Evolutionary conservation across 2,113 vertebrate genomes (phyloP), one percentile per base, ranked within the genome.

Genomic region (Oriolus oriolus): DNA sequence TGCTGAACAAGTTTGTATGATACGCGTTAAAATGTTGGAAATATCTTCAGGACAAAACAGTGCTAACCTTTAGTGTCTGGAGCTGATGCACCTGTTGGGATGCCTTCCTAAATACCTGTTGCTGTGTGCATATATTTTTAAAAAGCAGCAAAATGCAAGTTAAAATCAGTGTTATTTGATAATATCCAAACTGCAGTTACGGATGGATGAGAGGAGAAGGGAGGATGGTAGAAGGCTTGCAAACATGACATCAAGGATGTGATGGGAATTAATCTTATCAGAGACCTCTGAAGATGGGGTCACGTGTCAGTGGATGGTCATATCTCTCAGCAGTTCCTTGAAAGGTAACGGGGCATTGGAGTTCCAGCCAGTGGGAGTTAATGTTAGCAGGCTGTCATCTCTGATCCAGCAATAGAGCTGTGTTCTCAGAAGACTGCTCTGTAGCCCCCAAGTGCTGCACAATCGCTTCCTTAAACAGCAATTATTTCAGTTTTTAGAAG

Each of bases 301-400:
- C 0, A 0, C 2, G 0, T 44, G 20, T 85, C 45, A n/a, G 50
- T 53, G 53, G 18, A 35, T 59, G 16, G 13, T 54, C 1, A 8
- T 39, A 75, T 19, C 30, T 69, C 56, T 75, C 41, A 41, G 74
- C 13, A 63, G 50, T 63, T 88, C 31, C 33, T 68, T 8, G 1
- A 37, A 84, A 89, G 70, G 24, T 76, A 66, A 20, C 0, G 0
- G 68, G n/a, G 20, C 44, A 7, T 70, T 4, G 2, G 37, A 76
- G 75, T 65, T 77, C 6, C 59, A 90, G 45, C 45, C 86, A 57
- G 71, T 74, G 50, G 39, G 71, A 70, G 47, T 84, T 70, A 14
- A 26, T 49, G 16, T 90, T 54, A 65, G 60, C 79, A 70, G 53
- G 54, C 53, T 77, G 1, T 83, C 11, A 3, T 35, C 63, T 69